phyloP scores from a whole-genome alignment of 2,888 invertebrate genomes.

The Lasioglossum villosulum region DNA sequence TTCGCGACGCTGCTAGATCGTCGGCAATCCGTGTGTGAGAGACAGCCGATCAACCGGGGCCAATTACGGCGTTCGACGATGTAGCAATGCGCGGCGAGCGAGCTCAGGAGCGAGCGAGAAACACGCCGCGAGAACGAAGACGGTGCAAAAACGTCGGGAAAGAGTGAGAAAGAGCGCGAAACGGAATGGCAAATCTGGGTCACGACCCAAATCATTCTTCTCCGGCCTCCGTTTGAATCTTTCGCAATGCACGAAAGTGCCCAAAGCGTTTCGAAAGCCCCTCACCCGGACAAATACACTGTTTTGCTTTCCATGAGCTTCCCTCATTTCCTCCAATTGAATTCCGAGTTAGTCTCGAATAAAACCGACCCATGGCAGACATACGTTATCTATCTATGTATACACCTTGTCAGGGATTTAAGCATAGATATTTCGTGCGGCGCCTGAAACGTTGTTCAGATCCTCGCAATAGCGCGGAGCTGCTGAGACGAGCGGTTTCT shows the following conservation, averaged over 20 bases:
- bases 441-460: slow-evolving; percentile 18
- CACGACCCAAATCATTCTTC: slow-evolving; percentile 70
- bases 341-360: slow-evolving; percentile 31
- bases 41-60: slow-evolving; percentile 44
- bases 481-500: slow-evolving; percentile 15
- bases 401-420: slow-evolving; percentile 15
- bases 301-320: slow-evolving; percentile 44
- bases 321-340: slow-evolving; percentile 49
- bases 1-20: slow-evolving; percentile 32
- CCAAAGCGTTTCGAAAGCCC: slow-evolving; percentile 63
- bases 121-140: slow-evolving; percentile 33
- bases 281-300: slow-evolving; percentile 25
- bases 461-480: slow-evolving; percentile 1
- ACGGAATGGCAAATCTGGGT: slow-evolving; percentile 63
- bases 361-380: slow-evolving; percentile 14
- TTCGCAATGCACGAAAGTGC: slow-evolving; percentile 71
- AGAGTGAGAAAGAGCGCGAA: slow-evolving; percentile 38
- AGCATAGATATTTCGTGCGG: slow-evolving; percentile 35
- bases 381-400: not conserved
- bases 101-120: slow-evolving; percentile 15
- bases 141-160: slow-evolving; percentile 36
- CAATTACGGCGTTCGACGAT: slow-evolving; percentile 57
- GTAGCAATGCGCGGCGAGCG: slow-evolving; percentile 38
- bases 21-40: slow-evolving; percentile 16
- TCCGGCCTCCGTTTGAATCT: slow-evolving; percentile 65